phyloP scores from a whole-genome alignment of 2,797 vertebrate species.

The Otolemur crassicaudatus region DNA sequence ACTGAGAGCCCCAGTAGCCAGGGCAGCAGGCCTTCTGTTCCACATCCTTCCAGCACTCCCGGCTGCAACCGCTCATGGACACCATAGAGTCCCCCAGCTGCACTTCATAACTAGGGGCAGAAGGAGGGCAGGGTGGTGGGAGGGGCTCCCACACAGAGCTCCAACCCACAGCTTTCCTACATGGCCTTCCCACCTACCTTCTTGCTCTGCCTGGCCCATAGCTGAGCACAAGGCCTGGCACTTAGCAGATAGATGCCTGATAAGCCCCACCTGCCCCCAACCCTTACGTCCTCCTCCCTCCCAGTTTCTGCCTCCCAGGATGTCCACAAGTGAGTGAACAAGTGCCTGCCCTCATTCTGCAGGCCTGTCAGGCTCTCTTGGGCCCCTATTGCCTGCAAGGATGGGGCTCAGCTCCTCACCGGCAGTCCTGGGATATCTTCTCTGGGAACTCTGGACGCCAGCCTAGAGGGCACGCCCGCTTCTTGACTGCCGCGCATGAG shows the following conservation, averaged over 20 bases:
- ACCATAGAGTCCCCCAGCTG: conserved; percentile 87
- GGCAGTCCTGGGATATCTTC: conserved; percentile 88
- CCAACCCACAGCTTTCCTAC: background rate
- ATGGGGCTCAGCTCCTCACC: conserved; percentile 82
- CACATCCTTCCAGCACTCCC: conserved; percentile 87
- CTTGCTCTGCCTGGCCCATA: background rate
- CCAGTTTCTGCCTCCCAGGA: background rate
- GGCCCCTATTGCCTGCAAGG: background rate
- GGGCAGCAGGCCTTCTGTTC: conserved; percentile 91
- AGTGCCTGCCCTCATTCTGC: background rate
- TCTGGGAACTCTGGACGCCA: conserved; percentile 78
- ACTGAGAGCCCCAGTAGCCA: conserved; percentile 93
- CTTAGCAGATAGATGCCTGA: background rate
- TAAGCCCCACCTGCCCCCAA: background rate
- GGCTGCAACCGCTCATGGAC: conserved; percentile 90
- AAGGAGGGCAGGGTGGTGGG: background rate
- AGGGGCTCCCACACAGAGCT: background rate
- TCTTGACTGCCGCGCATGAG: conserved; percentile 86
- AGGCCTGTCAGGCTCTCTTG: background rate
- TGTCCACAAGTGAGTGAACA: too few species aligned
- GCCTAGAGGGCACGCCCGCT: conserved; percentile 87
- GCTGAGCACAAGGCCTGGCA: background rate
- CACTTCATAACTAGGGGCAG: conserved; percentile 91
- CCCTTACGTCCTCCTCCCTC: background rate
- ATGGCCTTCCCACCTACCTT: background rate